Evolutionary conservation across 1,140 invertebrate genomes (phyloP), one percentile per base, ranked within the genome.

Genomic region (Sycophila sp.): DNA sequence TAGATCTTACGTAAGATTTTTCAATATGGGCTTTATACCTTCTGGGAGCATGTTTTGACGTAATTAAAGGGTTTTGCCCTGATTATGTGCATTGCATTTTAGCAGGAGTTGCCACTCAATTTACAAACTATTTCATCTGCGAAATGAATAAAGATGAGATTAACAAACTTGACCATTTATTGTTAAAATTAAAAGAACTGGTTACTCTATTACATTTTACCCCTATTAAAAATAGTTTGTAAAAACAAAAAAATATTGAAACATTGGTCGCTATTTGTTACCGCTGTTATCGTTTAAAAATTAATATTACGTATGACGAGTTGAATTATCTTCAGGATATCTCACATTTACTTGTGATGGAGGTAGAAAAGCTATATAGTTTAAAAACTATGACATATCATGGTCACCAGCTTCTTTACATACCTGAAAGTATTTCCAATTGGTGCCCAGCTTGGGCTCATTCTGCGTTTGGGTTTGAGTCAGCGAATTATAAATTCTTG

Each of bases 31-130:
- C n/a, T n/a, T n/a, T n/a, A n/a, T n/a, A n/a, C n/a, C n/a, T n/a
- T n/a, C n/a, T n/a, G n/a, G n/a, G n/a, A n/a, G n/a, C n/a, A n/a
- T n/a, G 59, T 32, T 72, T 22, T 8, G 11, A 32, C 66, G n/a
- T 69, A 60, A 32, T 40, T 56, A 34, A 51, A 36, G 19, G 70
- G 55, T 45, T 70, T 66, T 19, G 67, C 10, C 34, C 55, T 38
- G 30, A 51, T 55, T 51, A 51, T 11, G 51, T 69, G 67, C 67
- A 69, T 42, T 17, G 34, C 28, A 24, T 22, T 19, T 26, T 51
- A 15, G 24, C 19, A 24, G 47, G 47, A 6, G 47, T 51, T 4
- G 47, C 47, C 2, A 51, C 6, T 11, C 47, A 51, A 24, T 5
- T 51, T 8, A 51, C 47, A 24, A 24, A 51, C 4, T 51, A 36